Percentiles rank a stretch among this genome's conserved stretches.
Evolutionary conservation across 2,888 invertebrate species (phyloP).

Genomic region (Tachina grossa): DNA sequence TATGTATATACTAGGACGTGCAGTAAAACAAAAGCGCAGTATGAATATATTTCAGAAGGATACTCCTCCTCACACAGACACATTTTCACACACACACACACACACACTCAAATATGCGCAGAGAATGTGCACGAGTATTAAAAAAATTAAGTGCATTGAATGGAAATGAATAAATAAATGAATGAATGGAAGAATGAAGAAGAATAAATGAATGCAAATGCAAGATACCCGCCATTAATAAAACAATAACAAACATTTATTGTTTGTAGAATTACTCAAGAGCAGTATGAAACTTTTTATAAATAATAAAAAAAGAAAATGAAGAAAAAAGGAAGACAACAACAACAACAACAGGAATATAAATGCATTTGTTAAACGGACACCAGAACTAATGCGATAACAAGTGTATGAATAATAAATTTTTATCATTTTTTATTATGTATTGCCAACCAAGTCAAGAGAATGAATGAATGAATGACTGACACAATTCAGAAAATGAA

Average conservation of each 20-base stretch:
- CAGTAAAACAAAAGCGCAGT: conserved; percentile 77
- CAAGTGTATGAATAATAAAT: conserved; percentile 66
- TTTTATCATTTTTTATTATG: conserved; percentile 5
- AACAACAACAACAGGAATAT: conserved; percentile 26
- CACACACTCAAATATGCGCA: background rate
- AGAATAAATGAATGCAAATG: conserved; percentile 54
- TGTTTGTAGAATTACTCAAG: conserved; percentile 62
- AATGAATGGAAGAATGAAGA: conserved; percentile 36
- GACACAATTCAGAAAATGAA: conserved; percentile 52
- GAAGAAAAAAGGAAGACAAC: conserved; percentile 3
- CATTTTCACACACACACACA: conserved; percentile 33
- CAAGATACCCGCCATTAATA: conserved; percentile 74
- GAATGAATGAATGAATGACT: conserved; percentile 39
- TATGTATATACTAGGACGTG: conserved; percentile 72
- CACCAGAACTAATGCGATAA: conserved; percentile 72
- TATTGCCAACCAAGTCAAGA: conserved; percentile 44
- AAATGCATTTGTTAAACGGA: conserved; percentile 68
- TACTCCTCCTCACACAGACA: conserved; percentile 31
- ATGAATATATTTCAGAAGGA: conserved; percentile 72
- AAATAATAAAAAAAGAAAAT: conserved; percentile 68
- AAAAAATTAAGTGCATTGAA: conserved; percentile 49
- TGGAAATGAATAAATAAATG: conserved; percentile 40
- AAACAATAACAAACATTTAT: conserved; percentile 71
- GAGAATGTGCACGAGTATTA: conserved; percentile 5
- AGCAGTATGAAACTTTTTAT: conserved; percentile 45